phyloP scores from a whole-genome alignment of 1,140 invertebrate species.

The Artemia franciscana region DNA sequence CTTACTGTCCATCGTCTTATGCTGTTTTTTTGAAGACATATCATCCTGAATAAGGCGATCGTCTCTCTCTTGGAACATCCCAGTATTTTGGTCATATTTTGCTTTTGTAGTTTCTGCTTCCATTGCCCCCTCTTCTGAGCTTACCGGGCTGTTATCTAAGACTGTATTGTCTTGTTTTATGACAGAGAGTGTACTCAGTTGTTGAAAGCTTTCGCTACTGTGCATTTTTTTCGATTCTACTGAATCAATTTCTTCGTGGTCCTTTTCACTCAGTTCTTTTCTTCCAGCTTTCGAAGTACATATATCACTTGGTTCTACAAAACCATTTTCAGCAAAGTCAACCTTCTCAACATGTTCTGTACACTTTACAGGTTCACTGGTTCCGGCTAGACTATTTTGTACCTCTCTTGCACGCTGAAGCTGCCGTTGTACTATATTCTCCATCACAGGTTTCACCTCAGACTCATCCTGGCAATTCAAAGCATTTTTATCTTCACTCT shows the following conservation, averaged over 20 bases:
- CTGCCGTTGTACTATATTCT: background rate
- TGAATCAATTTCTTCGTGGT: background rate
- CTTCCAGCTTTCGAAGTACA: background rate
- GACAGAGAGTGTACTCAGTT: background rate
- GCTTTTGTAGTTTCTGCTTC: background rate
- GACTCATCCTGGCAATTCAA: too few species aligned
- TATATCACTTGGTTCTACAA: background rate
- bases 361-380: background rate
- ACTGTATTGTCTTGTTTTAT: background rate
- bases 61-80: background rate
- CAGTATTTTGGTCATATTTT: too few species aligned
- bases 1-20: background rate
- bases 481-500: too few species aligned
- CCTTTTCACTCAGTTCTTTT: background rate
- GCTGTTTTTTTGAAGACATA: background rate
- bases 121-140: background rate
- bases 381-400: background rate
- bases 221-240: background rate
- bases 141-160: background rate
- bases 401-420: background rate
- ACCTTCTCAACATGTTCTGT: background rate
- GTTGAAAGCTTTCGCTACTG: background rate
- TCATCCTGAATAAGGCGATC: background rate
- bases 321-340: background rate
- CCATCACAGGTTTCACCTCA: background rate